Percentiles rank a stretch among this genome's conserved stretches.
Conservation (phyloP, 1,140 invertebrate genomes). For the Tetragnatha versicolor region DNA sequence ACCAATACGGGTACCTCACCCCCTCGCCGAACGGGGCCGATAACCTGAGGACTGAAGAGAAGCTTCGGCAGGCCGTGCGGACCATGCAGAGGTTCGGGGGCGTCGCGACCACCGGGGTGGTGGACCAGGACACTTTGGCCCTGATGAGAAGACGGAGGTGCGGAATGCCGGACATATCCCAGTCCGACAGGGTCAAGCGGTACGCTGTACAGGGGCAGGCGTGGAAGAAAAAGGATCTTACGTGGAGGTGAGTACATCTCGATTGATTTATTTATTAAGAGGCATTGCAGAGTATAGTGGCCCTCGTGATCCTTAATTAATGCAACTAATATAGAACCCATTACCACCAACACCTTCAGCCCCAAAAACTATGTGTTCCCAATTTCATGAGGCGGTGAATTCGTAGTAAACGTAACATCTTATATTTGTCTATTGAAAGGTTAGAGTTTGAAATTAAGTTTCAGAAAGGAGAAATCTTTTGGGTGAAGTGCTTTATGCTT, state of each 20-base stretch:
- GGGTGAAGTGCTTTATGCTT: too few species aligned
- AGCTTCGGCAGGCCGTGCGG: constrained; percentile 81
- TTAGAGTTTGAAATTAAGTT: too few species aligned
- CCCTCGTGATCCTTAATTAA: too few species aligned
- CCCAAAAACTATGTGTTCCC: too few species aligned
- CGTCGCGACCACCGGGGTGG: constrained; percentile 79
- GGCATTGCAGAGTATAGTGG: too few species aligned
- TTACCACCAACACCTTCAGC: too few species aligned
- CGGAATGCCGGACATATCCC: constrained; percentile 78
- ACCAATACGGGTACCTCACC: constrained; percentile 86
- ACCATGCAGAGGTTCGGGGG: constrained; percentile 82
- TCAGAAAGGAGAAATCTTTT: too few species aligned
- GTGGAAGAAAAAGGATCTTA: constrained; percentile 86
- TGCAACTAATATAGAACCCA: too few species aligned
- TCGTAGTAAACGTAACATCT: too few species aligned
- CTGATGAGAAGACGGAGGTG: constrained; percentile 81
- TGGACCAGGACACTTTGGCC: constrained; percentile 78
- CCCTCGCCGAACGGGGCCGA: constrained; percentile 70
- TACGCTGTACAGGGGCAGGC: constrained; percentile 83
- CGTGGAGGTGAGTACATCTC: constrained; percentile 80
- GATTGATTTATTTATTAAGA: too few species aligned
- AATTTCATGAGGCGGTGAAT: too few species aligned
- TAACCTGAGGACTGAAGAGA: constrained; percentile 81
- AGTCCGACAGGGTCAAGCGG: constrained; percentile 70
- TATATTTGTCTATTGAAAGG: too few species aligned